These are phyloP conservation scores for Rhinogobius similis DNA, from an alignment of 2,113 vertebrate genomes.

Conservation along the genomic window DNA sequence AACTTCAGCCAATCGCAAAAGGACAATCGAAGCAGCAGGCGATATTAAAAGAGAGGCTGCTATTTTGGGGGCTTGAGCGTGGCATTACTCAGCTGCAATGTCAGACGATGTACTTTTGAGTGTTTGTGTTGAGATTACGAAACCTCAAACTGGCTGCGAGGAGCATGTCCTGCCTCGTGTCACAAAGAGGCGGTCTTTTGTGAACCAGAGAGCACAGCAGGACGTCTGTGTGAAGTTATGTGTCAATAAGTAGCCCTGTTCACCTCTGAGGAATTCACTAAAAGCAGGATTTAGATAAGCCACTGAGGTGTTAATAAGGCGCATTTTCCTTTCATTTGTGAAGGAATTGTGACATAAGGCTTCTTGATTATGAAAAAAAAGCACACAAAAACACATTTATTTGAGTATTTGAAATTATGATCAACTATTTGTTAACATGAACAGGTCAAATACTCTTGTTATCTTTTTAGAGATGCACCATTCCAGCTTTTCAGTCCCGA, in stretches of 20 bases:
- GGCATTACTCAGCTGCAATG: slow-evolving; percentile 62
- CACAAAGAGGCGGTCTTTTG: not conserved
- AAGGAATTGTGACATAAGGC: slow-evolving; percentile 30
- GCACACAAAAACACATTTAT: too few relatives aligned
- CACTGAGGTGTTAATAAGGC: slow-evolving; percentile 53
- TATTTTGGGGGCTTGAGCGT: slow-evolving; percentile 57
- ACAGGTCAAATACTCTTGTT: not conserved
- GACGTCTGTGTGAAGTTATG: slow-evolving; percentile 13
- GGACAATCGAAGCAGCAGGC: slow-evolving; percentile 13
- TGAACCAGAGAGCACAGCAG: not conserved
- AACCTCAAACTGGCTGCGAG: slow-evolving; percentile 15
- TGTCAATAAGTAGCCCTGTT: slow-evolving; percentile 36
- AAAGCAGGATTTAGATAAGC: slow-evolving; percentile 67
- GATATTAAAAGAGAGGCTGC: slow-evolving; percentile 48
- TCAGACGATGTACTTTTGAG: slow-evolving; percentile 26
- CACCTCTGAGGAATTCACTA: slow-evolving; percentile 43
- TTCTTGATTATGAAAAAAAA: too few relatives aligned
- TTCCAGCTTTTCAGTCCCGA: too few relatives aligned
- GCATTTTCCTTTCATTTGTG: slow-evolving; percentile 11
- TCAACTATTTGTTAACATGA: not conserved
- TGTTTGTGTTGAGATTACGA: slow-evolving; percentile 27
- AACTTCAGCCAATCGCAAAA: slow-evolving; percentile 51
- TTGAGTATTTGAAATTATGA: too few relatives aligned
- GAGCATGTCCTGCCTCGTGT: slow-evolving; percentile 25
- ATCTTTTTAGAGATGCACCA: not conserved